Conservation (phyloP, 2,888 invertebrate species). For the Melieria picta region DNA sequence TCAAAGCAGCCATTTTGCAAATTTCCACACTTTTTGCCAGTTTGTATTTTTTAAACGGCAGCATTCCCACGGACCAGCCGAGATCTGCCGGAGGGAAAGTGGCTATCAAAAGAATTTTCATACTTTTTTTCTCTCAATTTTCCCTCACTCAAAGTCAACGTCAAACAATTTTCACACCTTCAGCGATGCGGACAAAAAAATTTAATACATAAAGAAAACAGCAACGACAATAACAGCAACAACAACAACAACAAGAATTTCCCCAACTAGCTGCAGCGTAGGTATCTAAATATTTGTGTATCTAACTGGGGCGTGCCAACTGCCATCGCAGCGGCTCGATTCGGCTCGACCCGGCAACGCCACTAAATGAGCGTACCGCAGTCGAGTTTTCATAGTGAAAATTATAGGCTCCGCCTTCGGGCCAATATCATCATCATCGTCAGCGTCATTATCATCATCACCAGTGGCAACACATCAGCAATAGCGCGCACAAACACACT, state of each 20-base stretch:
- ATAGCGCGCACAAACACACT: constrained; percentile 37
- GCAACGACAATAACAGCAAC: not conserved
- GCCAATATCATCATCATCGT: constrained; percentile 39
- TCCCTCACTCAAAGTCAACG: not conserved
- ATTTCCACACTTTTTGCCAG: no score
- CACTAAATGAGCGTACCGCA: constrained; percentile 49
- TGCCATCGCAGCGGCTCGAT: constrained; percentile 9
- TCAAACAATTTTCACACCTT: constrained; percentile 14
- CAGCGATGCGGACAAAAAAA: constrained; percentile 12
- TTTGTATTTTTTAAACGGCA: no score
- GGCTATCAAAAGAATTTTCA: no score
- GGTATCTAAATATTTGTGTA: constrained; percentile 40
- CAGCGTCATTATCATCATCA: constrained; percentile 41
- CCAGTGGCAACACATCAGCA: constrained; percentile 42
- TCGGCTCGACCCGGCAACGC: constrained; percentile 14
- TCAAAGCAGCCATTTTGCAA: no score
- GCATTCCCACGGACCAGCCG: no score
- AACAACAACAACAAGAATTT: not conserved
- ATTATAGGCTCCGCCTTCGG: constrained; percentile 57
- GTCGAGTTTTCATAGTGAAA: constrained; percentile 26
- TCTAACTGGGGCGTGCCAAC: constrained; percentile 61
- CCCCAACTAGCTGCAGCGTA: no score
- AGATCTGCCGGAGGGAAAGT: no score
- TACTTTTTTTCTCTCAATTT: not conserved
- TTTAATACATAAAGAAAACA: not conserved